A percentile compares a stretch with the other conserved stretches of the same genome.
Conservation (phyloP, 2,797 vertebrate species). For the Mormyrus hasselquistii region DNA sequence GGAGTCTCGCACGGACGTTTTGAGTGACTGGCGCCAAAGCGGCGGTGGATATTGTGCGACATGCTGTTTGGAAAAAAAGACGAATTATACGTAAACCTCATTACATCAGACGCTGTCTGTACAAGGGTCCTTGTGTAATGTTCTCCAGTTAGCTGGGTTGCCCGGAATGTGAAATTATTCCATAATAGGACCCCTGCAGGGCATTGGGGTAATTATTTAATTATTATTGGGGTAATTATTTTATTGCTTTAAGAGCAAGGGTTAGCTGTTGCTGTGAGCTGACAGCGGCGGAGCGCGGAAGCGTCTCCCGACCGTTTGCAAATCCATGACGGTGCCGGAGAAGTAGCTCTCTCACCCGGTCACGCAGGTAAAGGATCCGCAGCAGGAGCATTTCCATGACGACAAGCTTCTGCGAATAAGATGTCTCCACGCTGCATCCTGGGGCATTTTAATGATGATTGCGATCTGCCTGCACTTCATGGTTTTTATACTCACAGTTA, state of each 20-base stretch:
- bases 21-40: background rate
- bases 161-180: background rate
- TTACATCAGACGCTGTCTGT: background rate
- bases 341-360: background rate
- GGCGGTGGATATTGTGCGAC: background rate
- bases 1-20: background rate
- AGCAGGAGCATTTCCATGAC: background rate
- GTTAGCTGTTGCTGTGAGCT: background rate
- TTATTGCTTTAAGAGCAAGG: background rate
- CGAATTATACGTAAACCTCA: background rate
- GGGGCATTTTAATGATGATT: slow-evolving; percentile 15
- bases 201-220: background rate
- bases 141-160: background rate
- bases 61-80: background rate
- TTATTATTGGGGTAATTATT: too few species aligned
- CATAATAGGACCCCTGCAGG: background rate
- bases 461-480: background rate
- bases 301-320: background rate
- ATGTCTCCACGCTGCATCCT: background rate
- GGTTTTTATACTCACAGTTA: background rate
- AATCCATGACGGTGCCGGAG: background rate
- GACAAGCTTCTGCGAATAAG: background rate
- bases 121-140: background rate
- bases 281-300: background rate
- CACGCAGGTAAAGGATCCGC: background rate